A percentile compares a stretch with the other conserved stretches of the same genome.
phyloP scores from a whole-genome alignment of 2,797 vertebrate species.

The Melanotaenia nigrans region DNA sequence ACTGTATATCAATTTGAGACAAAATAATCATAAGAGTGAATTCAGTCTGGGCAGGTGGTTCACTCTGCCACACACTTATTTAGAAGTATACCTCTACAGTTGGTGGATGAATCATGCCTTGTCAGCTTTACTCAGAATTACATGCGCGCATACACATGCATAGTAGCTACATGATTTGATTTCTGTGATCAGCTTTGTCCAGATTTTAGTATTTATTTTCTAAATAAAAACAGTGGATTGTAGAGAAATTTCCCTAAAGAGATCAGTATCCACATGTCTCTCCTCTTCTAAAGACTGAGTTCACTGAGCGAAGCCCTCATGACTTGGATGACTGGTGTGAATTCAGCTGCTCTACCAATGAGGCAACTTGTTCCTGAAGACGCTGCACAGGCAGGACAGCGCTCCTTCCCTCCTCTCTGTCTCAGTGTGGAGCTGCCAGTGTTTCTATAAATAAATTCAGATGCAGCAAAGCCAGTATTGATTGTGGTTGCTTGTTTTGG shows the following conservation, averaged over 20 bases:
- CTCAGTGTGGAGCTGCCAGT: slow-evolving; percentile 43
- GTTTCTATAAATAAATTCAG: slow-evolving; percentile 71
- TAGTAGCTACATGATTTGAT: slow-evolving; percentile 4
- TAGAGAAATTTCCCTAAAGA: neutral
- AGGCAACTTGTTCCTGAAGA: slow-evolving; percentile 24
- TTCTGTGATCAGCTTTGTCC: neutral
- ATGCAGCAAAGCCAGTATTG: slow-evolving; percentile 67
- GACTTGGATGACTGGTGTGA: slow-evolving; percentile 9
- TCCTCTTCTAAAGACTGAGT: neutral
- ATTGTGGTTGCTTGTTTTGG: slow-evolving; percentile 65
- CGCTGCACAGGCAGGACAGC: slow-evolving; percentile 15
- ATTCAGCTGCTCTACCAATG: slow-evolving; percentile 25
- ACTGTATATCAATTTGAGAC: slow-evolving; percentile 45
- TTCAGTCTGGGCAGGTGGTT: slow-evolving; percentile 55
- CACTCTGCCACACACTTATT: slow-evolving; percentile 46
- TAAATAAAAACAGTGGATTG: slow-evolving; percentile 1
- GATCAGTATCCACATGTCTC: slow-evolving; percentile 1
- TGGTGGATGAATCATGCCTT: slow-evolving; percentile 11
- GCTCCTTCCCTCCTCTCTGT: slow-evolving; percentile 27
- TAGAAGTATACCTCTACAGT: slow-evolving; percentile 15
- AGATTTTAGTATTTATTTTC: neutral
- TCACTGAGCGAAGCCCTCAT: slow-evolving; percentile 4
- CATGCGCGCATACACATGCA: slow-evolving; percentile 4
- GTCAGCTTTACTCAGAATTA: slow-evolving; percentile 31
- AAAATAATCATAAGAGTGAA: slow-evolving; percentile 48